Conservation (phyloP, 1,140 invertebrate species). For the Drosophila arizonae region DNA sequence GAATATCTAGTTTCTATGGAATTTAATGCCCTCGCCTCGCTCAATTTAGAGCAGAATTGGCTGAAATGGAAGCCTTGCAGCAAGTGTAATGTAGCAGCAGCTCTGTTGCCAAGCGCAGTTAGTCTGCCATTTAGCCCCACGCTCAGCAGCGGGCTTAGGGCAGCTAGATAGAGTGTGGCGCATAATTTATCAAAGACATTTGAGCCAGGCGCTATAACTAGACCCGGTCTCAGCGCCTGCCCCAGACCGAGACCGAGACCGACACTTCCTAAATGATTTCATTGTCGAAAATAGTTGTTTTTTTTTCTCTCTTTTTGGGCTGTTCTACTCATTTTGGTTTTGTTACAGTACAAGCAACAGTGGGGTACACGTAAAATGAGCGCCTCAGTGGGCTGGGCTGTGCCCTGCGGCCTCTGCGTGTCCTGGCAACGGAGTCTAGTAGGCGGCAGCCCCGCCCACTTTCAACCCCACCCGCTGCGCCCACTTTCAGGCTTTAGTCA, state of each 20-base stretch:
- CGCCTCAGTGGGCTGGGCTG: slow-evolving; percentile 37
- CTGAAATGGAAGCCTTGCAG: slow-evolving; percentile 14
- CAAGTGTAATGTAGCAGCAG: neutral
- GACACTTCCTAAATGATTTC: slow-evolving; percentile 77
- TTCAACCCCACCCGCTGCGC: neutral
- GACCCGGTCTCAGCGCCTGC: slow-evolving; percentile 5
- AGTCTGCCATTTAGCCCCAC: slow-evolving; percentile 25
- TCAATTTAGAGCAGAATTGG: slow-evolving; percentile 52
- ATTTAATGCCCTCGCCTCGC: neutral
- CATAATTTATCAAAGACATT: slow-evolving; percentile 77
- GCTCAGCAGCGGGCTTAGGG: neutral
- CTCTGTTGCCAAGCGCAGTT: slow-evolving; percentile 17
- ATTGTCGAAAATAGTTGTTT: slow-evolving; percentile 72
- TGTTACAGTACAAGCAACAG: slow-evolving; percentile 42
- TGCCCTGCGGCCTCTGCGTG: slow-evolving; percentile 16
- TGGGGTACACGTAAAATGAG: slow-evolving; percentile 42
- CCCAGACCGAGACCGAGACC: slow-evolving; percentile 30
- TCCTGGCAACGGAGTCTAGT: slow-evolving; percentile 30
- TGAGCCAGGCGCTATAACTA: slow-evolving; percentile 56
- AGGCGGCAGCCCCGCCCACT: neutral
- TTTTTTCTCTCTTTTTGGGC: slow-evolving; percentile 32
- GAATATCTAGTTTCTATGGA: slow-evolving; percentile 5
- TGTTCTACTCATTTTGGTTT: slow-evolving; percentile 1
- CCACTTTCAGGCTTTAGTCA: slow-evolving; percentile 40
- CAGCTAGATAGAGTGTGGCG: slow-evolving; percentile 1